Evolutionary conservation across 2,888 invertebrate species (phyloP).

Genomic region (Melanotus villosus): DNA sequence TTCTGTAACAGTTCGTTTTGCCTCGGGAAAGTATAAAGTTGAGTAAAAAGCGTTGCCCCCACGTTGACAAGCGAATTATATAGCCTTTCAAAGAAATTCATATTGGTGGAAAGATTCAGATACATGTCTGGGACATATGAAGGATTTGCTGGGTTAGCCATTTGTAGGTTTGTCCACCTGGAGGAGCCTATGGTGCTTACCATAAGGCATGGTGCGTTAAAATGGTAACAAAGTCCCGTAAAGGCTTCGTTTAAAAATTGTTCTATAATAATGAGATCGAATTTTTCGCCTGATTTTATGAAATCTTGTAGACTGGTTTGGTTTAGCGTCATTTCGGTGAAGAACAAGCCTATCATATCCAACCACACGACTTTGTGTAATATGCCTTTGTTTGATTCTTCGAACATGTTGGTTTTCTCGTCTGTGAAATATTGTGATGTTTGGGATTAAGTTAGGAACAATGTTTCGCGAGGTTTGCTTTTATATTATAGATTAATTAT

Average conservation of each 20-base stretch:
- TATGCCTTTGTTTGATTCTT: too few species aligned
- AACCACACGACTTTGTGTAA: too few species aligned
- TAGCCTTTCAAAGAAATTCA: conserved; percentile 72
- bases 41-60: conserved; percentile 41
- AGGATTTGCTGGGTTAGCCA: conserved; percentile 69
- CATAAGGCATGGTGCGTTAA: conserved; percentile 57
- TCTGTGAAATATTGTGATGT: too few species aligned
- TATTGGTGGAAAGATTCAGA: conserved; percentile 63
- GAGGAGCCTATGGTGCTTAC: conserved; percentile 63
- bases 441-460: too few species aligned
- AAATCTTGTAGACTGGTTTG: conserved; percentile 47
- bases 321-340: not conserved
- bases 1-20: conserved; percentile 54
- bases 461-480: too few species aligned
- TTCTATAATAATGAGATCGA: conserved; percentile 64
- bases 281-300: conserved; percentile 54
- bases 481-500: too few species aligned
- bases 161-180: conserved; percentile 66
- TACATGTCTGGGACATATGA: conserved; percentile 70
- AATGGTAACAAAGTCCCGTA: conserved; percentile 60
- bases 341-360: not conserved
- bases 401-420: too few species aligned
- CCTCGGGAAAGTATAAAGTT: conserved; percentile 40
- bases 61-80: conserved; percentile 67
- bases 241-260: conserved; percentile 68